A percentile compares a stretch with the other conserved stretches of the same genome.
phyloP scores from a whole-genome alignment of 2,888 invertebrate species.

The Masnerella sp. region DNA sequence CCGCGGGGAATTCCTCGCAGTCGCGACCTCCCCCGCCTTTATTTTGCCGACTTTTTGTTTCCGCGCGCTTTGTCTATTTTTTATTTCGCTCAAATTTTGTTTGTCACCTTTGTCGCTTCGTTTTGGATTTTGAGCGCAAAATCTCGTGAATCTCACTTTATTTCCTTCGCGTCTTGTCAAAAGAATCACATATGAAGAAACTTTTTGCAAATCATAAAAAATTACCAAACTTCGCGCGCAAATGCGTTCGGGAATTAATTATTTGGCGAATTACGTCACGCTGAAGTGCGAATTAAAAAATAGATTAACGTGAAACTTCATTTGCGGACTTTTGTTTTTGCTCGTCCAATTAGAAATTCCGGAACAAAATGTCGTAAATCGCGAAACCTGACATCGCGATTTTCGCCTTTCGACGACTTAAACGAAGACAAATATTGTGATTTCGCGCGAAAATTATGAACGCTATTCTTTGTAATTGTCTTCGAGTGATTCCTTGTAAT shows the following conservation, averaged over 20 bases:
- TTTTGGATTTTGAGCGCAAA: too few relatives aligned
- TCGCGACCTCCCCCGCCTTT: conserved; percentile 39
- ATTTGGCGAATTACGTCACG: too few relatives aligned
- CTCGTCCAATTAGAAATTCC: too few relatives aligned
- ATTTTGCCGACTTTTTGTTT: conserved; percentile 16
- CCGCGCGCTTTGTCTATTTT: conserved; percentile 5
- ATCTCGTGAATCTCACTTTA: too few relatives aligned
- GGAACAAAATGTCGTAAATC: conserved; percentile 54
- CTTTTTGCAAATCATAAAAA: too few relatives aligned
- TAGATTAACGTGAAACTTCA: too few relatives aligned
- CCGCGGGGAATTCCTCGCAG: conserved; percentile 45
- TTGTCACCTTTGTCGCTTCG: conserved; percentile 24
- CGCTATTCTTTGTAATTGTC: conserved; percentile 35
- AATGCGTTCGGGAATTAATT: too few relatives aligned
- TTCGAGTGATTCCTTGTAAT: conserved; percentile 21
- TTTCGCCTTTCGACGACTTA: conserved; percentile 37
- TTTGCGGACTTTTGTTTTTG: too few relatives aligned
- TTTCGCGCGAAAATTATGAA: neutral
- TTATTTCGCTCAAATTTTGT: conserved; percentile 12
- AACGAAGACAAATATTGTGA: conserved; percentile 41
- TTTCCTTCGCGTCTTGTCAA: too few relatives aligned
- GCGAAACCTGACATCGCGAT: conserved; percentile 55
- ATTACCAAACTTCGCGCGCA: too few relatives aligned
- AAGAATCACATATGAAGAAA: too few relatives aligned
- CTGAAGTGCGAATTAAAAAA: too few relatives aligned